Evolutionary conservation across 2,113 vertebrate genomes (phyloP), one percentile per base, ranked within the genome.

Genomic region (Phylloscopus whistleri): DNA sequence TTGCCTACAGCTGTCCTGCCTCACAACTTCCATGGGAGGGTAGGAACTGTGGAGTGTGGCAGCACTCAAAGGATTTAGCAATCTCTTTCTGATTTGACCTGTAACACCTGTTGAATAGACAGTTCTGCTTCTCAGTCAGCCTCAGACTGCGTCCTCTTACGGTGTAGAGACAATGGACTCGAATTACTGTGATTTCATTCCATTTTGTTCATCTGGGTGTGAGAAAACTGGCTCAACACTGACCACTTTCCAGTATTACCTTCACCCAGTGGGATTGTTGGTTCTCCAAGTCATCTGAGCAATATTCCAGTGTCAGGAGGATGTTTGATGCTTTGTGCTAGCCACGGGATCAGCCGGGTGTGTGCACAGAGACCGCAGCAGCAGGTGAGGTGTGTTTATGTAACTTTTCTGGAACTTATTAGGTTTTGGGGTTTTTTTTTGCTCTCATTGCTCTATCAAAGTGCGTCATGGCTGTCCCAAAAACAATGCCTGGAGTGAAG

Each of bases 401-500:
- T 62, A 82, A 90, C 35, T 87, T 78, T 74, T 86, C 94, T 96
- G 93, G 83, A 96, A 89, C 41, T 81, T 81, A 90, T 87, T 94
- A 92, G 23, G 16, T 39, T 62, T 78, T 44, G 44, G 23, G 56
- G 3, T 0, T 20, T 6, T 35, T 11, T 92, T 79, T 74, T 59
- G 3, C 39, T 89, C 48, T 86, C 69, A 44, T 12, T 86, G 76
- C 67, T 96, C 49, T 52, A 84, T 90, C 93, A 73, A 92, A 93
- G 56, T 93, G 93, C 58, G 16, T 96, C 88, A 96, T 21, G 83
- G 72, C 77, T 92, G 87, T 63, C 80, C 84, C 68, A 96, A 80
- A 96, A 96, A 96, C 95, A 97, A 96, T 96, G 94, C 56, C 88
- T 97, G 93, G 94, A 96, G 68, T 46, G 69, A 74, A 95, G 93